Evolutionary conservation across 35 echinoderm and acorn worm species (phyloP).

Genomic region (Heliocidaris erythrogramma): DNA sequence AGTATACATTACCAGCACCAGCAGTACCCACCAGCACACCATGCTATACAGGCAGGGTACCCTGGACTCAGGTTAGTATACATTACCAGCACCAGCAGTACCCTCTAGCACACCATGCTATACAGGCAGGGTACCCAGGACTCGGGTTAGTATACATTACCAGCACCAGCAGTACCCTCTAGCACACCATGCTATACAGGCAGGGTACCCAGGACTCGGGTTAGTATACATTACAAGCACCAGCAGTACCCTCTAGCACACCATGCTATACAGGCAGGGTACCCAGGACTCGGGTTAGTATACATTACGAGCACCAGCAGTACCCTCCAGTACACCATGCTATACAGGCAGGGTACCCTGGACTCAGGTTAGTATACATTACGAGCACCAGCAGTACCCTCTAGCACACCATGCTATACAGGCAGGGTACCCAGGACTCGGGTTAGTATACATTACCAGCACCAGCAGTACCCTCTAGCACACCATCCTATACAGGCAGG

Average conservation of each 20-base stretch:
- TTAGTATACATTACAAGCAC: not conserved
- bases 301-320: conserved; percentile 24
- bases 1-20: not conserved
- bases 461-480: conserved; percentile 25
- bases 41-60: not conserved
- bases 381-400: conserved; percentile 18
- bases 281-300: not conserved
- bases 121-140: not conserved
- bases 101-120: not conserved
- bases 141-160: too few relatives aligned
- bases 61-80: not conserved
- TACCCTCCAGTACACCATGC: conserved; percentile 11
- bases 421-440: not conserved
- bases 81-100: conserved; percentile 31
- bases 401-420: not conserved
- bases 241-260: conserved; percentile 19
- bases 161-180: conserved; percentile 24
- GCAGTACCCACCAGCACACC: conserved; percentile 27
- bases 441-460: not conserved
- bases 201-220: not conserved
- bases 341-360: conserved; percentile 32
- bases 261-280: not conserved
- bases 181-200: conserved; percentile 16
- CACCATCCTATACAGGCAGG: not conserved
- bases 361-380: conserved; percentile 25